A percentile compares a stretch with the other conserved stretches of the same genome.
These are phyloP conservation scores for Paracanthobrama guichenoti DNA, from an alignment of 2,113 vertebrate species.

Conservation along the genomic window DNA sequence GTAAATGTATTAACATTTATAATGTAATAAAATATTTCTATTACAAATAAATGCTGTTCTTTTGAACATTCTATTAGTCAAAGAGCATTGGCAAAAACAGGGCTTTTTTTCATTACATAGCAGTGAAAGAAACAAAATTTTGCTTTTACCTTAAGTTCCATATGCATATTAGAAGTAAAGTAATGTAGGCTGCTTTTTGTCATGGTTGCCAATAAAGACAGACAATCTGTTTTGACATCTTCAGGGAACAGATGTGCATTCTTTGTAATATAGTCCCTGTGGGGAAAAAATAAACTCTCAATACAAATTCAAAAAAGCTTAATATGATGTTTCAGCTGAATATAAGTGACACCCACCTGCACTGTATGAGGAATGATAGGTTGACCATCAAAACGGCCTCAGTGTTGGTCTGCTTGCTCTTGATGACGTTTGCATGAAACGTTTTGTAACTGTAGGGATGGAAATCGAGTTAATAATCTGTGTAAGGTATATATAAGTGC, in stretches of 20 bases:
- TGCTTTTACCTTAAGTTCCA: slow-evolving; percentile 76
- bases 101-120: background rate
- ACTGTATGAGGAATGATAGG: slow-evolving; percentile 77
- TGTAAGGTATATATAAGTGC: background rate
- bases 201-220: slow-evolving; percentile 70
- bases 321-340: background rate
- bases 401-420: slow-evolving; percentile 70
- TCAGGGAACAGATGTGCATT: slow-evolving; percentile 56
- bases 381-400: slow-evolving; percentile 78
- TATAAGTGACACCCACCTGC: slow-evolving; percentile 74
- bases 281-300: background rate
- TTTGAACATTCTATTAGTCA: no score
- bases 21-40: no score
- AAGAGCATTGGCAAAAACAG: background rate
- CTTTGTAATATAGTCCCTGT: slow-evolving; percentile 70
- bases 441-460: slow-evolving; percentile 76
- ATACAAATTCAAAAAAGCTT: background rate
- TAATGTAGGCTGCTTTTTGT: slow-evolving; percentile 63
- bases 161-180: slow-evolving; percentile 75
- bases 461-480: background rate
- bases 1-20: no score
- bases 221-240: slow-evolving; percentile 23
- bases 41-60: no score
- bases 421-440: slow-evolving; percentile 77
- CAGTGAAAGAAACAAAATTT: background rate